These are phyloP conservation scores for Pseudanteris insignis DNA, from an alignment of 2,888 invertebrate genomes.

Conservation along the genomic window DNA sequence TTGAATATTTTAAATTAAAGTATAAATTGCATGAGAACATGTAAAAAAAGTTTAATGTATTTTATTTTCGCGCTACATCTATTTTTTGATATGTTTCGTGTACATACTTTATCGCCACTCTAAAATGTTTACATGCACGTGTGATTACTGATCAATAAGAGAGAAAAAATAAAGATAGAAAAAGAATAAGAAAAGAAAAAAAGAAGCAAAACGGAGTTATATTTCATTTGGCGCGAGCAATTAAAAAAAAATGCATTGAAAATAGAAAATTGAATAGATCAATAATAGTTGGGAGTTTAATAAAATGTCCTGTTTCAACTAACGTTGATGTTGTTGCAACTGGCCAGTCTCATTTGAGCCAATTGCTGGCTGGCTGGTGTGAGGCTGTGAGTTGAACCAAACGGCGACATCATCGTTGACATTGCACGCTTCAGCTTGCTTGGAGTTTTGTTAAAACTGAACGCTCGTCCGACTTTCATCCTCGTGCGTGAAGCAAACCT, in stretches of 20 bases:
- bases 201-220: constrained; percentile 6
- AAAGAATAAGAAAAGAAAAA: too few species aligned
- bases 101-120: too few species aligned
- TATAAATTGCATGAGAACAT: too few species aligned
- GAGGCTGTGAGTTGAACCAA: constrained; percentile 84
- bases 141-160: too few species aligned
- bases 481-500: constrained; percentile 82
- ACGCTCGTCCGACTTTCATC: constrained; percentile 90
- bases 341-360: constrained; percentile 85
- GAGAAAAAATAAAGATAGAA: too few species aligned
- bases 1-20: too few species aligned
- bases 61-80: too few species aligned
- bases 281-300: not conserved
- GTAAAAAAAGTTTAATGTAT: too few species aligned
- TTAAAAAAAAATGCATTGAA: constrained; percentile 4
- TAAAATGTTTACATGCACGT: too few species aligned
- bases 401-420: constrained; percentile 93
- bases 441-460: constrained; percentile 95
- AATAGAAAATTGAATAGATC: constrained; percentile 1
- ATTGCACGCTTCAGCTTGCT: constrained; percentile 92
- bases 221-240: constrained; percentile 10
- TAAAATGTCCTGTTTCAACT: constrained; percentile 63
- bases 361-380: constrained; percentile 82
- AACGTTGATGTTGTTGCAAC: constrained; percentile 87
- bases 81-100: too few species aligned